Evolutionary conservation across 2,113 vertebrate genomes (phyloP), one percentile per base, ranked within the genome.

Genomic region (Eulacestoma nigropectus): DNA sequence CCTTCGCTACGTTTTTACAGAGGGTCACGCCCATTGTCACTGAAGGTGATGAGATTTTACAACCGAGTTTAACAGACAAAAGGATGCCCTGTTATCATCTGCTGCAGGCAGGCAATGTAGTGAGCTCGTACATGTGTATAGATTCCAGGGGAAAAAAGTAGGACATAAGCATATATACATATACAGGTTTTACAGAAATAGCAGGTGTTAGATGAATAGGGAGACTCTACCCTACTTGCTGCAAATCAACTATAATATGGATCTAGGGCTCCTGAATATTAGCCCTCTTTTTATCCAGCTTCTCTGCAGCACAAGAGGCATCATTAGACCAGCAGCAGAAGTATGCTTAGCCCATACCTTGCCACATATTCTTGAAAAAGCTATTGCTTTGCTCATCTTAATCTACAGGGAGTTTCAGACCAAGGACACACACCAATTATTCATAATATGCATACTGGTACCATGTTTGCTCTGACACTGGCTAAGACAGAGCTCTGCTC

Each of bases 131-230:
- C 25, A 23, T 15, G 2, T 33, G 16, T 29, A 75, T 12, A 57
- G 73, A 63, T 86, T 63, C 41, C 20, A 81, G 25, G 11, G 53
- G 13, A 50, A 72, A 80, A 78, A 94, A 89, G 79, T 81, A 94
- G 95, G 60, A 69, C 85, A 84, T 64, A 84, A 86, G 52, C 60
- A 80, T n/a, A 86, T 35, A 41, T 64, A 86, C 35, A 63, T 56
- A 63, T 37, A 70, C 63, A 87, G 73, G 64, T 44, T 90, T 29
- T 81, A 70, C 30, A 89, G 84, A 94, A 74, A 60, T 47, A 78
- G 92, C 70, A 94, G 89, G 56, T 77, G 44, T 59, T 90, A 63
- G 33, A 69, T 89, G 79, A 97, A 90, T 73, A 91, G 83, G 62
- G 42, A 96, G 62, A 84, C n/a, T 62, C 56, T 69, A 77, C 29